Conservation (phyloP, 1,140 invertebrate species). For the Ganaspis sp. region DNA sequence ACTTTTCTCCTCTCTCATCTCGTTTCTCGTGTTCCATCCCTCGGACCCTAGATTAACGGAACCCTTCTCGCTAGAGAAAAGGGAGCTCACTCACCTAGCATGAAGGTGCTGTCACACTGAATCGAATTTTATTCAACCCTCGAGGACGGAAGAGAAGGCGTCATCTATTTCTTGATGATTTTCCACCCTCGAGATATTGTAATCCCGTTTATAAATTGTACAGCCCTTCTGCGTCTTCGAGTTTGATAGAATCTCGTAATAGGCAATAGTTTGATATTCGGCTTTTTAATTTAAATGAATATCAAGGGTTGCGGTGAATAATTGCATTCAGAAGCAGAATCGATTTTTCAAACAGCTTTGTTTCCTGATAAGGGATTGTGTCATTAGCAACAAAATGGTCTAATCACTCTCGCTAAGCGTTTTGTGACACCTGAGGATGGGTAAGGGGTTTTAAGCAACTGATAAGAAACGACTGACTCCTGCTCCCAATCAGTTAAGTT, state of each 20-base stretch:
- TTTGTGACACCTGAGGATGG: too few relatives aligned
- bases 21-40: conserved; percentile 35
- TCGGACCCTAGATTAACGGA: conserved; percentile 75
- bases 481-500: not conserved
- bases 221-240: not conserved
- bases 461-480: too few relatives aligned
- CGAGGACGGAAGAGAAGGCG: not conserved
- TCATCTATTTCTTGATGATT: conserved; percentile 23
- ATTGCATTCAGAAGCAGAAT: too few relatives aligned
- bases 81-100: conserved; percentile 63
- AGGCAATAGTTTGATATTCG: not conserved
- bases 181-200: conserved; percentile 14
- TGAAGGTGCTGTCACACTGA: conserved; percentile 66
- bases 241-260: not conserved
- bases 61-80: conserved; percentile 69
- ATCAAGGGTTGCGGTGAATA: too few relatives aligned
- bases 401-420: too few relatives aligned
- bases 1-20: conserved; percentile 25
- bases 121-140: conserved; percentile 26
- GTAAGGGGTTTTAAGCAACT: too few relatives aligned
- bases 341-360: too few relatives aligned
- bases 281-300: not conserved
- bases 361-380: too few relatives aligned
- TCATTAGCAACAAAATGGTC: too few relatives aligned
- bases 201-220: not conserved